Evolutionary conservation across 2,888 invertebrate species (phyloP).

Genomic region (Blera fallax): DNA sequence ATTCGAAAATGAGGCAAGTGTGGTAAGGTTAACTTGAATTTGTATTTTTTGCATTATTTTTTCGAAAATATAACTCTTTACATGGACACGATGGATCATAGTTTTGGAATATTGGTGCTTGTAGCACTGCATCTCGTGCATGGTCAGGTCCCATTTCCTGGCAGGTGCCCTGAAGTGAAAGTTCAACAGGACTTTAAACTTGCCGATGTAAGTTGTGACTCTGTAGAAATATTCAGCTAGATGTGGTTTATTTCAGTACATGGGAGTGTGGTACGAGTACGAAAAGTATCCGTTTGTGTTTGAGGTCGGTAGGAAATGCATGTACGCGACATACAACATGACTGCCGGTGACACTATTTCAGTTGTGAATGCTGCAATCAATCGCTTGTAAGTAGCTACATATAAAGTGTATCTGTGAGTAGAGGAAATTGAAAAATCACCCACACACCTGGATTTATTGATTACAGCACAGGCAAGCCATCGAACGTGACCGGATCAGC

Average conservation of each 20-base stretch:
- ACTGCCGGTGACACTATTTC: conserved; percentile 82
- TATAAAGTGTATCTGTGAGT: background rate
- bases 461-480: conserved; percentile 75
- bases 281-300: conserved; percentile 90
- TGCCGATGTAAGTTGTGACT: conserved; percentile 78
- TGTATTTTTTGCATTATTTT: background rate
- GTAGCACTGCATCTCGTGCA: conserved; percentile 40
- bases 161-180: conserved; percentile 85
- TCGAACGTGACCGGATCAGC: conserved; percentile 77
- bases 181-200: conserved; percentile 85
- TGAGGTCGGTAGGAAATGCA: conserved; percentile 88
- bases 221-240: no score
- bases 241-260: no score
- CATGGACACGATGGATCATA: background rate
- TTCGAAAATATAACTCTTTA: background rate
- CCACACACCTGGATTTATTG: background rate
- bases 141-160: conserved; percentile 86
- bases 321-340: conserved; percentile 85
- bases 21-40: conserved; percentile 22
- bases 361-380: conserved; percentile 82
- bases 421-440: background rate
- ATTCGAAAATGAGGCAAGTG: conserved; percentile 43
- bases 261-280: conserved; percentile 90
- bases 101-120: conserved; percentile 40
- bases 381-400: conserved; percentile 77